A percentile compares a stretch with the other conserved stretches of the same genome.
Evolutionary conservation across 2,113 vertebrate genomes (phyloP).

Genomic region (Apeltes quadracus): DNA sequence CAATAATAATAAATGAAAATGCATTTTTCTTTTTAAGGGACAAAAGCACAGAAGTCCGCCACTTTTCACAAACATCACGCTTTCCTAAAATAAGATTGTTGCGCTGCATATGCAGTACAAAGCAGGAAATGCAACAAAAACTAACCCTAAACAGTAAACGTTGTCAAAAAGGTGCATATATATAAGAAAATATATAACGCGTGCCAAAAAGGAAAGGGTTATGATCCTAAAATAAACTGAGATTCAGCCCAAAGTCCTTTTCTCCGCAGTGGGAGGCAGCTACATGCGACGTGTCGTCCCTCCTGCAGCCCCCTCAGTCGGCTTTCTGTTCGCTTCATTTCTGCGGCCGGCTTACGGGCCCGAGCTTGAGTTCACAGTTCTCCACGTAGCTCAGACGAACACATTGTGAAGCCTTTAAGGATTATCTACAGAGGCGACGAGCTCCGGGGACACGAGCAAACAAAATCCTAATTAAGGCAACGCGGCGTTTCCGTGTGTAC

Average conservation of each 20-base stretch:
- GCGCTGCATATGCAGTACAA: neutral
- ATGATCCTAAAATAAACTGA: neutral
- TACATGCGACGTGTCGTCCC: slow-evolving; percentile 18
- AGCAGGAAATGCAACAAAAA: neutral
- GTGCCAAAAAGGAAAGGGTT: neutral
- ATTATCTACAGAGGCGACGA: slow-evolving; percentile 62
- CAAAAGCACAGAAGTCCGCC: neutral
- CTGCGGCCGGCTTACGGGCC: slow-evolving; percentile 57
- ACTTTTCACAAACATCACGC: neutral
- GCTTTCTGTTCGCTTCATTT: no score
- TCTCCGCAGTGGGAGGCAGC: slow-evolving; percentile 30
- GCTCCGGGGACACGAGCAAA: slow-evolving; percentile 65
- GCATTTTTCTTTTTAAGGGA: no score
- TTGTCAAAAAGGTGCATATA: neutral
- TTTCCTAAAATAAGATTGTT: neutral
- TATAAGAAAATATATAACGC: neutral
- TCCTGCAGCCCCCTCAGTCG: slow-evolving; percentile 12
- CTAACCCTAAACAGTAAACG: neutral
- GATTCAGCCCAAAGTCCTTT: slow-evolving; percentile 17
- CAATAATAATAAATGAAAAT: neutral
- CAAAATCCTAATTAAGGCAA: slow-evolving; percentile 66
- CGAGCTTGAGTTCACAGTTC: slow-evolving; percentile 68
- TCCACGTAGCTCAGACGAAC: slow-evolving; percentile 66
- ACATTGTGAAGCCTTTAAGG: slow-evolving; percentile 63
- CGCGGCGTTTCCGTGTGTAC: neutral